Conservation (phyloP, 2,888 invertebrate genomes). For the Drosophila ezoana region DNA sequence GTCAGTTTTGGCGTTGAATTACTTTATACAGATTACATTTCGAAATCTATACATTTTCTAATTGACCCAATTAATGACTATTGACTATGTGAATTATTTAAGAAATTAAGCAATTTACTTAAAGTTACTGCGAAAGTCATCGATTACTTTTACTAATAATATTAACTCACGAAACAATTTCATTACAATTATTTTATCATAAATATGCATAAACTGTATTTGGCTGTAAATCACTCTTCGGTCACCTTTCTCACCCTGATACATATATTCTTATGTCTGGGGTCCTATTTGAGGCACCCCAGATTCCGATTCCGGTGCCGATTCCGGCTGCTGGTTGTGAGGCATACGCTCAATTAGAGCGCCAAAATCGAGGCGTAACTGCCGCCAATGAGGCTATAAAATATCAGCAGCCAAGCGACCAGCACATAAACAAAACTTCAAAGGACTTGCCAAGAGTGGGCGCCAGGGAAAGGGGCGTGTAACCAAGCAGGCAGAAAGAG, state of each 20-base stretch:
- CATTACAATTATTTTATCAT: too few relatives aligned
- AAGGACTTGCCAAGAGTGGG: conserved; percentile 48
- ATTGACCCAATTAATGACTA: too few relatives aligned
- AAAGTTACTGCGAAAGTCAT: too few relatives aligned
- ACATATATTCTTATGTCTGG: background rate
- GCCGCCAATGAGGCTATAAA: conserved; percentile 75
- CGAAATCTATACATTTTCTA: too few relatives aligned
- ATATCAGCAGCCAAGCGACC: conserved; percentile 56
- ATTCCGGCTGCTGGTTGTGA: conserved; percentile 8
- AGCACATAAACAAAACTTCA: conserved; percentile 62
- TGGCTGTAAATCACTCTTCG: too few relatives aligned
- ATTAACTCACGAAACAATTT: too few relatives aligned
- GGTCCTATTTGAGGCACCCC: conserved; percentile 21
- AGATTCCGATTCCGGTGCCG: conserved; percentile 2
- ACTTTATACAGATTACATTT: too few relatives aligned
- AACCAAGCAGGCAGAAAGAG: conserved; percentile 17
- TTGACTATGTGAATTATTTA: too few relatives aligned
- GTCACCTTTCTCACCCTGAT: background rate
- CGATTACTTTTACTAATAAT: too few relatives aligned
- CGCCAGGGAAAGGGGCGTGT: background rate
- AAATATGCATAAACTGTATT: too few relatives aligned
- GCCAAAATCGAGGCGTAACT: conserved; percentile 47
- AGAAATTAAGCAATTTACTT: too few relatives aligned
- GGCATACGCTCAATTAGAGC: conserved; percentile 70
- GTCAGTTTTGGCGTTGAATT: too few relatives aligned